These are phyloP conservation scores for Epicampocera succincta DNA, from an alignment of 2,888 invertebrate species.

Conservation along the genomic window DNA sequence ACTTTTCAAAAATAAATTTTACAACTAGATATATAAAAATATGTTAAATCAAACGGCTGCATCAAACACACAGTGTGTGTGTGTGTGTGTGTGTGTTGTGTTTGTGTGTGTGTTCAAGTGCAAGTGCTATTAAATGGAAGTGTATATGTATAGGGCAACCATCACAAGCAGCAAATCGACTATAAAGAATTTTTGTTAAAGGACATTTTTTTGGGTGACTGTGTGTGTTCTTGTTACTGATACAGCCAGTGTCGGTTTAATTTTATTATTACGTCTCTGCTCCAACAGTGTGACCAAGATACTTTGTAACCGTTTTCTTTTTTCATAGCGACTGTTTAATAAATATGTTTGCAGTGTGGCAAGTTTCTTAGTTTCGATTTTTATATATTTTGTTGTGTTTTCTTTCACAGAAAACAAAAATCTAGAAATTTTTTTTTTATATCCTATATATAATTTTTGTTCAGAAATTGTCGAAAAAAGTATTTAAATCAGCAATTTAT, in stretches of 20 bases:
- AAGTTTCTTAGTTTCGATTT: too few relatives aligned
- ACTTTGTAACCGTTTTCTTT: not conserved
- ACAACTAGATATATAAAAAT: too few relatives aligned
- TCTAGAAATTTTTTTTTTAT: too few relatives aligned
- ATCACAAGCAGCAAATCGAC: slow-evolving; percentile 54
- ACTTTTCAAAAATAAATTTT: slow-evolving; percentile 62
- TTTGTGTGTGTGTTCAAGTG: not conserved
- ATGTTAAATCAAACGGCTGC: too few relatives aligned
- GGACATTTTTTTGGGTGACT: slow-evolving; percentile 16
- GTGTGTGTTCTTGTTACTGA: slow-evolving; percentile 31
- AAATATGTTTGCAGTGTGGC: too few relatives aligned
- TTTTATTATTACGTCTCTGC: slow-evolving; percentile 5
- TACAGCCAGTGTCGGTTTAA: slow-evolving; percentile 11
- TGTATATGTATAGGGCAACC: slow-evolving; percentile 43
- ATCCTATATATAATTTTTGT: too few relatives aligned
- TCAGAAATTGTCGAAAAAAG: too few relatives aligned
- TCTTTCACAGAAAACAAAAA: too few relatives aligned
- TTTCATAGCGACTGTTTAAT: too few relatives aligned
- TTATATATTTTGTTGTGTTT: too few relatives aligned
- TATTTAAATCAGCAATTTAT: too few relatives aligned
- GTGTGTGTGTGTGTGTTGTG: not conserved
- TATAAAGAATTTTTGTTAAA: slow-evolving; percentile 55
- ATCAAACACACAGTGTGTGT: not conserved
- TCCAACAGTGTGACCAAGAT: slow-evolving; percentile 1
- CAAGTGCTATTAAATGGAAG: not conserved